Conservation (phyloP, 2,888 invertebrate species). For the Ectemnius lituratus region DNA sequence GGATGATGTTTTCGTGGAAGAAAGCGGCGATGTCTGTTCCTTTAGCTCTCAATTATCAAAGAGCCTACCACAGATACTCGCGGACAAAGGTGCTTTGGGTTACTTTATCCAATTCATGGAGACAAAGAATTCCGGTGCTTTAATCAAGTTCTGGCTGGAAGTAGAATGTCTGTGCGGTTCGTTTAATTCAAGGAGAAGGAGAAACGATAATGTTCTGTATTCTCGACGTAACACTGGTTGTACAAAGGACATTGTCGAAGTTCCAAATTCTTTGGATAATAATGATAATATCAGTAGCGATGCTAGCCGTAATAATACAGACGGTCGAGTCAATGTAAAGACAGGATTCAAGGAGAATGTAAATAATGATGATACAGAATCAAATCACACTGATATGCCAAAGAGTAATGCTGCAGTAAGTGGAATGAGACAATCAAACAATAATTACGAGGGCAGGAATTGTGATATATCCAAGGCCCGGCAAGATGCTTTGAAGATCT, state of each 20-base stretch:
- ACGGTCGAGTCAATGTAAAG: conserved; percentile 18
- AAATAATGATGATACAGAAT: conserved; percentile 57
- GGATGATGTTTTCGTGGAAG: conserved; percentile 59
- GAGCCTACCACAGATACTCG: conserved; percentile 86
- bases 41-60: conserved; percentile 85
- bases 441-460: conserved; percentile 44
- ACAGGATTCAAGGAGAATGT: conserved; percentile 41
- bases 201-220: conserved; percentile 10
- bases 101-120: conserved; percentile 94
- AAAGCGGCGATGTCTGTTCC: conserved; percentile 73
- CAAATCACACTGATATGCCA: conserved; percentile 67
- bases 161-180: conserved; percentile 82
- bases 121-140: conserved; percentile 82
- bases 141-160: conserved; percentile 88
- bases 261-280: conserved; percentile 42
- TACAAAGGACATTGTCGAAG: conserved; percentile 16
- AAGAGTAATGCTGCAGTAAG: conserved; percentile 66
- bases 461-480: conserved; percentile 60
- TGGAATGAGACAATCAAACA: conserved; percentile 57
- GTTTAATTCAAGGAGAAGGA: conserved; percentile 21
- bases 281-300: conserved; percentile 54
- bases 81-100: conserved; percentile 88
- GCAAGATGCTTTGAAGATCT: conserved; percentile 85
- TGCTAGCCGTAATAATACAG: conserved; percentile 25
- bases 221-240: conserved; percentile 22